Conservation (phyloP, 2,113 vertebrate genomes). For the Balaeniceps rex region DNA sequence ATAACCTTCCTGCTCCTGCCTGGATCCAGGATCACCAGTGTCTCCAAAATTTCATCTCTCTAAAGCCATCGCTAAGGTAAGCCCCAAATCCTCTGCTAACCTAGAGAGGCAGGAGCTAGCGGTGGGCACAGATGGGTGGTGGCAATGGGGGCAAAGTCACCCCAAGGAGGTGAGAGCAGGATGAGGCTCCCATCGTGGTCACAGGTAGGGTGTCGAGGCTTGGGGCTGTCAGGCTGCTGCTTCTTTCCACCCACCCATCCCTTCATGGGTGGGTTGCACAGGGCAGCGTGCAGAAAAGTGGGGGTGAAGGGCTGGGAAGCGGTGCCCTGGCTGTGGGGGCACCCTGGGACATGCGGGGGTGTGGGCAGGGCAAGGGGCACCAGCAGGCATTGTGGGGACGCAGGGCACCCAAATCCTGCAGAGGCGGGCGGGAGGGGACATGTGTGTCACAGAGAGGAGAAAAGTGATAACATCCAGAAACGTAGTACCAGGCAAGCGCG, state of each 20-base stretch:
- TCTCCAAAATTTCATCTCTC: neutral
- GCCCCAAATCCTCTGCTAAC: neutral
- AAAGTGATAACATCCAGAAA: neutral
- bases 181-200: neutral
- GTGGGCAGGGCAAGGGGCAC: neutral
- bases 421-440: fast-evolving
- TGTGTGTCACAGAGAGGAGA: neutral
- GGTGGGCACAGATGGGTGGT: neutral
- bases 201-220: neutral
- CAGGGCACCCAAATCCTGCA: neutral
- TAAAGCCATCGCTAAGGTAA: neutral
- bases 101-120: neutral
- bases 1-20: neutral
- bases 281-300: fast-evolving
- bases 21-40: neutral
- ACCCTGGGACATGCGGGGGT: neutral
- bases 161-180: neutral
- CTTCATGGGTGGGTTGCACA: neutral
- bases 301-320: neutral
- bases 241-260: neutral
- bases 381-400: fast-evolving
- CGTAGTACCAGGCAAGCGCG: fast-evolving
- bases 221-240: neutral
- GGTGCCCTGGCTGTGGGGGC: neutral
- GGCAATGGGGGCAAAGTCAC: neutral